Base-by-base conservation (phyloP, 2,113 vertebrate species). In the Mustela nigripes region DNA sequence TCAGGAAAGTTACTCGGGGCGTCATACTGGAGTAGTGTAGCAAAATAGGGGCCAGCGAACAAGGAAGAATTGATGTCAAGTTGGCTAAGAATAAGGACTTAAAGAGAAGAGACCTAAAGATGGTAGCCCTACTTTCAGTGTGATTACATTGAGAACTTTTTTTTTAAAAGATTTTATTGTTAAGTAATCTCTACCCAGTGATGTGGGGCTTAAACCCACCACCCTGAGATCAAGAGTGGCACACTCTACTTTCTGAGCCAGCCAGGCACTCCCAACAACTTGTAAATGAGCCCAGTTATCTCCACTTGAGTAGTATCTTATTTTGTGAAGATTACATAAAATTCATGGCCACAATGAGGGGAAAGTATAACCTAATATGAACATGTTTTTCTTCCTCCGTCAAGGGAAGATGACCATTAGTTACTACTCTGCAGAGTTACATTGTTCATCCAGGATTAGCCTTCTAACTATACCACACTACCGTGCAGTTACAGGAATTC, bases 261-360 rank as follows among this genome's bases (percentile, higher is more conserved):
- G 26, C 42, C 42, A 76, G 42, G 74, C 26, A 76, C 42, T 15
- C 45, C 42, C 42, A 42, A 42, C 42, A 81, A 81, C 50, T 56
- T 56, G 33, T 22, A 71, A 94, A 53, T 48, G 45, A 73, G 4
- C 31, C 56, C 22, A 81, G 58, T 42, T 76, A 92, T 36, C 56
- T 50, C 31, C 65, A 53, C 33, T 80, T 92, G 22, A 85, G 63
- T 31, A 84, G 7, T 71, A 39, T 16, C 3, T 58, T 45, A 11
- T 53, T 76, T 74, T 81, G 85, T 89, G 31, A 89, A 42, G 62
- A 62, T 85, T 80, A 88, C 31, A 73, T 92, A 82, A 50, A 91
- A 87, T 83, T 84, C 9, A n/a, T 84, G 88, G 56, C 45, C 69
- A 84, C 62, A 58, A 14, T 87, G 36, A 81, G 76, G 56, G 91